These are phyloP conservation scores for Trochalopteron elliotii DNA, from an alignment of 2,113 vertebrate species.

Conservation along the genomic window DNA sequence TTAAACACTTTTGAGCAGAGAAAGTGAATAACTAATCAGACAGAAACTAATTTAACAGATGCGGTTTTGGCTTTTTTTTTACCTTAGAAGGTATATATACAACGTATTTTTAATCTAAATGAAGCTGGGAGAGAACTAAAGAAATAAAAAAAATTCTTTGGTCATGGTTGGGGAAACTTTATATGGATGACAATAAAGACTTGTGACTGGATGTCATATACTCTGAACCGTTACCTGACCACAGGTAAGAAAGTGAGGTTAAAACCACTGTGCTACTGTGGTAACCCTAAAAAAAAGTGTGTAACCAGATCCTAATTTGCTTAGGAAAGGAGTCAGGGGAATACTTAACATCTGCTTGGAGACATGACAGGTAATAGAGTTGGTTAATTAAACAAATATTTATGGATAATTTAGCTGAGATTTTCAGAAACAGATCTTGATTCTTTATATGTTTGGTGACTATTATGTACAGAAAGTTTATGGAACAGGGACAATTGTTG, in stretches of 20 bases:
- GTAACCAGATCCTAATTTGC: not conserved
- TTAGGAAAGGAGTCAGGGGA: not conserved
- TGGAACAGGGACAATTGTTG: not conserved
- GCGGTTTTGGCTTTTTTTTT: fast-evolving
- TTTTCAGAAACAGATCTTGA: not conserved
- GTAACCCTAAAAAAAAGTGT: not conserved
- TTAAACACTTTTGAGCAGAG: not conserved
- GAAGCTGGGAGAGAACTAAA: not conserved
- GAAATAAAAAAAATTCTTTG: not conserved
- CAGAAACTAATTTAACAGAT: not conserved
- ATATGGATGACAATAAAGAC: not conserved
- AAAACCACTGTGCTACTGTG: not conserved
- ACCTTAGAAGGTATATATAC: not conserved
- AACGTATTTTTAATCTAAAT: not conserved
- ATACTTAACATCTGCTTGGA: not conserved
- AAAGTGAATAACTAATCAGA: not conserved
- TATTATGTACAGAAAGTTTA: not conserved
- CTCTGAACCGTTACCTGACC: not conserved
- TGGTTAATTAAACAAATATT: constrained; percentile 36
- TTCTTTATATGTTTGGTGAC: not conserved
- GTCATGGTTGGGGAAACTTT: not conserved
- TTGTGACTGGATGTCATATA: not conserved
- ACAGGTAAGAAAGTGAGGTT: not conserved
- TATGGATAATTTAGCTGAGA: not conserved
- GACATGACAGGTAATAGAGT: not conserved